Evolutionary conservation across 2,797 vertebrate species (phyloP).

Genomic region (Monodelphis domestica): DNA sequence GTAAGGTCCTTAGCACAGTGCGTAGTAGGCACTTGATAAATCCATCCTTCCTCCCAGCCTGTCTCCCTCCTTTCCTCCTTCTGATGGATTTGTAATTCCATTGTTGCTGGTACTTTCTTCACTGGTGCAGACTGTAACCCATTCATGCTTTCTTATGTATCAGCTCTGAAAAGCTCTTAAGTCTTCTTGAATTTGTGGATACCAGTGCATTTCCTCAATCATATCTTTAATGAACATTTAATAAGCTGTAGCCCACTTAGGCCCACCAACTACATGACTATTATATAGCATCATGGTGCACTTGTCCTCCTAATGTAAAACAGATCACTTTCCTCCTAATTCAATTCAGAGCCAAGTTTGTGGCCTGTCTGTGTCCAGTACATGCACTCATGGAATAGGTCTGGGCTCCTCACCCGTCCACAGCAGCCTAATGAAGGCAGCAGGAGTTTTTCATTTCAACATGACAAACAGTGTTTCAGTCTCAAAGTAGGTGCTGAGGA

Average conservation of each 20-base stretch:
- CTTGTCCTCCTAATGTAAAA: background rate
- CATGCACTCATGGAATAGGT: background rate
- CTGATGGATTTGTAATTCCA: too few species aligned
- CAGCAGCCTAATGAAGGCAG: background rate
- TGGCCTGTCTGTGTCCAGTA: background rate
- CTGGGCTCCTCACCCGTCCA: background rate
- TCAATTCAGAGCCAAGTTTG: background rate
- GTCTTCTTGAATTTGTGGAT: background rate
- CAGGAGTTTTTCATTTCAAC: background rate
- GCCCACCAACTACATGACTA: background rate
- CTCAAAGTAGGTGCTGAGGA: background rate
- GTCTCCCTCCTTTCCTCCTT: too few species aligned
- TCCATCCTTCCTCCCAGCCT: background rate
- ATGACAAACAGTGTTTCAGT: background rate
- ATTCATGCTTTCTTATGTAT: too few species aligned
- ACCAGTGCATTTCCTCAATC: background rate
- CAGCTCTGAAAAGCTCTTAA: too few species aligned
- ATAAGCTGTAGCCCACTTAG: background rate
- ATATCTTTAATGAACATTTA: background rate
- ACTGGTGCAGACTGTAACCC: too few species aligned
- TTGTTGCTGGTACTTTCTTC: too few species aligned
- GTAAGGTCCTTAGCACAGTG: too few species aligned
- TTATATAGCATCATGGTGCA: background rate
- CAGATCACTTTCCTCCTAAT: background rate
- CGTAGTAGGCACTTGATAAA: too few species aligned